Base-by-base conservation (phyloP, 1,140 invertebrate species). In the Brachionus rubens region DNA sequence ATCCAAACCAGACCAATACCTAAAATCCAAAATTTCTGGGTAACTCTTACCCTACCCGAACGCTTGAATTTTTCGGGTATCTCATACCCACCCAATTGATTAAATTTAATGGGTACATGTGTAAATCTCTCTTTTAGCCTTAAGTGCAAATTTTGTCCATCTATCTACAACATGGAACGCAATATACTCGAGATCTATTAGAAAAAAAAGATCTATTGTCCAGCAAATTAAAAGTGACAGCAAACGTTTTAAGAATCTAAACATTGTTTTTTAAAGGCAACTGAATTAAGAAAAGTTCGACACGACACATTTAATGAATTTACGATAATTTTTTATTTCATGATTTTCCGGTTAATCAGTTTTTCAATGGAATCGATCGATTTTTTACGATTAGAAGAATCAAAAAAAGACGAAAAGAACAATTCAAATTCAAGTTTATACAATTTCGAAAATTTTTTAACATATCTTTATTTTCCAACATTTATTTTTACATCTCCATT, bases 401-500 rank as follows among this genome's bases (percentile, higher is more conserved):
- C n/a, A 59, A 14, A 59, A n/a, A 7, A 59, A 59, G 7, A 59
- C 19, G 36, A 43, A n/a, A 0, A 1, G 14, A 36, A 62, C 9
- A 21, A 24, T 14, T 9, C 24, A 24, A 3, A 12, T 43, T 12
- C 24, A 30, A 43, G 43, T 21, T 33, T 59, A 16, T 65, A 65
- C 19, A 65, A 36, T 43, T 65, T 65, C 14, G 19, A 36, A 14
- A 24, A 46, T 46, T 65, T 65, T 65, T 43, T 65, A 14, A 5
- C 5, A 12, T 72, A 72, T 41, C 19, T 72, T n/a, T 72, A 40
- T 50, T 72, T 28, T 72, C 68, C 68, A 16, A 36, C 68, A 9
- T 72, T 72, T 72, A 47, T 50, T 30, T 50, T 50, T 36, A 41
- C 36, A 6, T 72, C 68, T 28, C 68, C 68, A 14, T 72, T 72